These are phyloP conservation scores for Cryptoblepharus egeriae DNA, from an alignment of 2,797 vertebrate species.

Conservation along the genomic window DNA sequence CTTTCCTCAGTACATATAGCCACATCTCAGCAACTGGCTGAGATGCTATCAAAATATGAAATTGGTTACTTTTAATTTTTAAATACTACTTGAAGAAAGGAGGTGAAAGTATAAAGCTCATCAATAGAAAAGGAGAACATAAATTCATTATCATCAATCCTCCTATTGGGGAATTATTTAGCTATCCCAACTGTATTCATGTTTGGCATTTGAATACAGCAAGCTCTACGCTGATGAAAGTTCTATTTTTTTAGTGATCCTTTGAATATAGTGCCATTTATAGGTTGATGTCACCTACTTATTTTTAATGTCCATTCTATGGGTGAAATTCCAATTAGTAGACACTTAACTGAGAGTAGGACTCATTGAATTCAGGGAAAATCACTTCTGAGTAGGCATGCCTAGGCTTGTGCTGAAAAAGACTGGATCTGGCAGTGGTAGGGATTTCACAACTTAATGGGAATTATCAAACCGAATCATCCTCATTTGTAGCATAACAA, in stretches of 20 bases:
- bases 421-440: neutral
- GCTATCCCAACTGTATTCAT: neutral
- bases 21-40: too few relatives aligned
- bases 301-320: neutral
- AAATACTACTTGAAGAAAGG: neutral
- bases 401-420: neutral
- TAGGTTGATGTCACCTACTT: too few relatives aligned
- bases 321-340: too few relatives aligned
- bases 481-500: neutral
- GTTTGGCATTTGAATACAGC: neutral
- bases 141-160: neutral
- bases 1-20: too few relatives aligned
- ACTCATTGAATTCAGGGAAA: too few relatives aligned
- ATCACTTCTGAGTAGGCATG: too few relatives aligned
- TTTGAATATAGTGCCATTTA: neutral
- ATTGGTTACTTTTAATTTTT: too few relatives aligned
- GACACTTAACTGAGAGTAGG: too few relatives aligned
- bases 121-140: neutral
- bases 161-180: neutral
- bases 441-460: neutral
- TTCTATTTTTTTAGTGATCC: neutral
- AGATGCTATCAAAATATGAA: too few relatives aligned
- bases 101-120: neutral
- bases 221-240: neutral
- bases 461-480: neutral